Percentiles rank a stretch among this genome's conserved stretches.
phyloP scores from a whole-genome alignment of 2,797 vertebrate species.

The Myripristis jacobus region DNA sequence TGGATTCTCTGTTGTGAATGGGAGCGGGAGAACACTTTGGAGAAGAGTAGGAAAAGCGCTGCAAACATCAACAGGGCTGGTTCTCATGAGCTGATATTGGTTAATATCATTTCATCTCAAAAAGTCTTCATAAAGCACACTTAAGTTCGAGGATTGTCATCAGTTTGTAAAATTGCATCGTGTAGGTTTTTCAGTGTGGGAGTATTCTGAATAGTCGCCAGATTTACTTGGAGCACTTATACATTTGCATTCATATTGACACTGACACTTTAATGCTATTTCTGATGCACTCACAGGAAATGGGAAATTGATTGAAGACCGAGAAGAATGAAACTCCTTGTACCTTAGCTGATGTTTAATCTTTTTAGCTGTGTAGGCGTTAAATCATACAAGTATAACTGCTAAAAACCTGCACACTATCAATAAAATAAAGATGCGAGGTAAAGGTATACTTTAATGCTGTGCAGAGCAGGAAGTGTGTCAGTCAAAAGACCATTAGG shows the following conservation, averaged over 20 bases:
- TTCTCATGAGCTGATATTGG: too few relatives aligned
- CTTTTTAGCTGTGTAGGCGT: background rate
- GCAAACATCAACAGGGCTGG: too few relatives aligned
- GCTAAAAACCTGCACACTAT: background rate
- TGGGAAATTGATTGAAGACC: background rate
- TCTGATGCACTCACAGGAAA: background rate
- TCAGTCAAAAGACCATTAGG: background rate
- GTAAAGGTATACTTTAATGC: too few relatives aligned
- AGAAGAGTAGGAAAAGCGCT: too few relatives aligned
- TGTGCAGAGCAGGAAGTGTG: background rate
- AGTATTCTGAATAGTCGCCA: background rate
- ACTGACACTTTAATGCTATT: background rate
- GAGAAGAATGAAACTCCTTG: background rate
- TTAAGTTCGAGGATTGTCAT: too few relatives aligned
- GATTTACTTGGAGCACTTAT: constrained; percentile 1
- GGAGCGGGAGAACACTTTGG: too few relatives aligned
- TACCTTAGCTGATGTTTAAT: background rate
- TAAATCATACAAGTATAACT: background rate
- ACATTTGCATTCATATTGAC: background rate
- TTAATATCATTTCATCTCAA: too few relatives aligned
- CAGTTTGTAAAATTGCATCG: too few relatives aligned
- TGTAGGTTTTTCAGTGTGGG: background rate
- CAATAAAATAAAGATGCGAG: background rate
- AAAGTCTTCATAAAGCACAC: too few relatives aligned
- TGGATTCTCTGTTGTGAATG: too few relatives aligned